These are phyloP conservation scores for Amazona guildingii DNA, from an alignment of 2,113 vertebrate species.

Conservation along the genomic window DNA sequence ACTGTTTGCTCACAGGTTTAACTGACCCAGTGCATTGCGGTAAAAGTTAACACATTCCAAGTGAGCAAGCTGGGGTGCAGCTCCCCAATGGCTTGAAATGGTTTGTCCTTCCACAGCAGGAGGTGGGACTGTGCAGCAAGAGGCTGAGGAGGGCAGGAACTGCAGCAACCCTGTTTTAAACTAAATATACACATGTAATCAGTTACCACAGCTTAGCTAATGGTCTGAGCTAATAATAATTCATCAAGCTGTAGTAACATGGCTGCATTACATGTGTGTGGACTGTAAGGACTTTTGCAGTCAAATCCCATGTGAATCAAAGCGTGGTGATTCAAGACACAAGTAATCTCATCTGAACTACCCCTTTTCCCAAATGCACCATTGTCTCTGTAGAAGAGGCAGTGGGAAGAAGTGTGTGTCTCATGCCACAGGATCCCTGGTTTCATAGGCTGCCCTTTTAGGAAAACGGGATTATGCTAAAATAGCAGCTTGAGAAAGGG, in stretches of 20 bases:
- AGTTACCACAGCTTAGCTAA: neutral
- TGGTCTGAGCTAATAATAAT: neutral
- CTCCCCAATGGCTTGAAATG: neutral
- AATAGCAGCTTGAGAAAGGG: neutral
- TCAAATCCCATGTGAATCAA: neutral
- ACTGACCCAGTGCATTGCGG: accelerated
- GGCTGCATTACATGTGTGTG: accelerated
- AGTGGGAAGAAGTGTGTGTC: neutral
- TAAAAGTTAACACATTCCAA: neutral
- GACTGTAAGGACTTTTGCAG: neutral
- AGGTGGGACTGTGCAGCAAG: neutral
- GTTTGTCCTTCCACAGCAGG: neutral
- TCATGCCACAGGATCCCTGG: neutral
- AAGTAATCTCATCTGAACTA: neutral
- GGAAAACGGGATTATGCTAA: neutral
- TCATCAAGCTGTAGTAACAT: neutral
- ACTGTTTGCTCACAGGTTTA: neutral
- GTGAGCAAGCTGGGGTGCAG: neutral
- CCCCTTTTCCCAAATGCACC: neutral
- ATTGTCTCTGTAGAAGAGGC: neutral
- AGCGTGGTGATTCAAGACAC: neutral
- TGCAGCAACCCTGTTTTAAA: neutral
- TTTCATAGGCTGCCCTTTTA: neutral
- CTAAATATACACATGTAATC: neutral
- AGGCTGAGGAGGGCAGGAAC: neutral